Percentiles rank a stretch among this genome's conserved stretches.
phyloP scores from a whole-genome alignment of 2,797 vertebrate species.

The Cynopterus sphinx region DNA sequence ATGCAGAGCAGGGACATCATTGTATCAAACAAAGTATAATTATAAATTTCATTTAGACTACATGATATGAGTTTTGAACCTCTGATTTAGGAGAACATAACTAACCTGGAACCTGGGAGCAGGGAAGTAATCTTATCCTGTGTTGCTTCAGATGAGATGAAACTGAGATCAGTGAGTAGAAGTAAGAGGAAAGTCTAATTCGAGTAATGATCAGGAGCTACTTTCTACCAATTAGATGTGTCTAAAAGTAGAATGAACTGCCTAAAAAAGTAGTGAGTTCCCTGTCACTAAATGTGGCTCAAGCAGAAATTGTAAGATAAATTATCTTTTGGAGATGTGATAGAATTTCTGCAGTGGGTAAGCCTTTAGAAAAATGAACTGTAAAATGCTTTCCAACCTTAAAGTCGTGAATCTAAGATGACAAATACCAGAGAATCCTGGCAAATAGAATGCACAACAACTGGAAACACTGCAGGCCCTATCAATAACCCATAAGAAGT shows the following conservation, averaged over 20 bases:
- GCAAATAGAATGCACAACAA: background rate
- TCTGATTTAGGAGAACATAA: background rate
- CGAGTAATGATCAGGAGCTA: background rate
- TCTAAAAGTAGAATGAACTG: background rate
- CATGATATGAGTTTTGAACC: background rate
- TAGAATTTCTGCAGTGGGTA: constrained; percentile 25
- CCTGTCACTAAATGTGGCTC: background rate
- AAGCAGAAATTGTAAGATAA: constrained; percentile 7
- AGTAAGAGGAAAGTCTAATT: background rate
- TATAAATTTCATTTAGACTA: background rate
- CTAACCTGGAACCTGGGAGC: background rate
- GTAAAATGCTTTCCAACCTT: constrained; percentile 14
- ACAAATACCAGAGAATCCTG: background rate
- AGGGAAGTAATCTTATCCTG: background rate
- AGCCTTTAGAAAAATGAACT: constrained; percentile 56
- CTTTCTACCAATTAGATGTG: background rate
- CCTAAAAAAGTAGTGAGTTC: background rate
- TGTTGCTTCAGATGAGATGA: background rate
- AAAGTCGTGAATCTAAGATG: constrained; percentile 10
- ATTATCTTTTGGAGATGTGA: background rate
- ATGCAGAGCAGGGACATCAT: background rate
- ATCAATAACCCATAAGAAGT: background rate
- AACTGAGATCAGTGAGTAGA: background rate
- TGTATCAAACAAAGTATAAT: background rate
- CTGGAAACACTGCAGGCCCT: background rate